These are phyloP conservation scores for Apoderus coryli DNA, from an alignment of 2,888 invertebrate species.

Conservation along the genomic window DNA sequence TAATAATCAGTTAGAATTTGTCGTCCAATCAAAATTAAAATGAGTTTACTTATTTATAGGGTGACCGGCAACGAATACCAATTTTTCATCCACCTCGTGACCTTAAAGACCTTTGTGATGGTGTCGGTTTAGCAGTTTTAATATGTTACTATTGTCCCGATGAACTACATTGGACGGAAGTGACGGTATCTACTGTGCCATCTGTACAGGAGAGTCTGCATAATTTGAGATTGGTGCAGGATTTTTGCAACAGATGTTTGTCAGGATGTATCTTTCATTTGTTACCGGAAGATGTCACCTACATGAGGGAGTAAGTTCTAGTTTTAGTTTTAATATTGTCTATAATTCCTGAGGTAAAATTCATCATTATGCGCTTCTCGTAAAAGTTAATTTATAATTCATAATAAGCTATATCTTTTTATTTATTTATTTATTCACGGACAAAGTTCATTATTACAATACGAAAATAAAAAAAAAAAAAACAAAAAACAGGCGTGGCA, in stretches of 20 bases:
- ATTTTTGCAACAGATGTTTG: slow-evolving; percentile 73
- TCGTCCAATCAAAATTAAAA: no score
- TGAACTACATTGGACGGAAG: slow-evolving; percentile 56
- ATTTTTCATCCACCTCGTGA: slow-evolving; percentile 61
- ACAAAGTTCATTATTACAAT: no score
- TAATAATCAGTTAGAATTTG: no score
- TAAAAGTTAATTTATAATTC: no score
- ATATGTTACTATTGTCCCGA: slow-evolving; percentile 85
- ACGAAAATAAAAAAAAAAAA: no score
- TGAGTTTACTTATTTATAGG: slow-evolving; percentile 13
- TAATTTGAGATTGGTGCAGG: slow-evolving; percentile 76
- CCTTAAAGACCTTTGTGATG: slow-evolving; percentile 81
- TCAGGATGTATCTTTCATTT: slow-evolving; percentile 86
- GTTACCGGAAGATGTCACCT: slow-evolving; percentile 90
- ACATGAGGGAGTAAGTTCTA: slow-evolving; percentile 58
- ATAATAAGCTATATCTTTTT: no score
- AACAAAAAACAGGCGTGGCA: no score
- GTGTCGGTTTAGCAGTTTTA: slow-evolving; percentile 73
- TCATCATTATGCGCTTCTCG: no score
- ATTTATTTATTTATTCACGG: no score
- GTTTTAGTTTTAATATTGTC: slow-evolving; percentile 3
- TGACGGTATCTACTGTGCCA: slow-evolving; percentile 46
- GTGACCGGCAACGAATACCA: no score
- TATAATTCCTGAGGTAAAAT: no score
- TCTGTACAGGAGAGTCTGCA: slow-evolving; percentile 81